Base-by-base conservation (phyloP, 1,140 invertebrate species). In the Zaprionus capensis region DNA sequence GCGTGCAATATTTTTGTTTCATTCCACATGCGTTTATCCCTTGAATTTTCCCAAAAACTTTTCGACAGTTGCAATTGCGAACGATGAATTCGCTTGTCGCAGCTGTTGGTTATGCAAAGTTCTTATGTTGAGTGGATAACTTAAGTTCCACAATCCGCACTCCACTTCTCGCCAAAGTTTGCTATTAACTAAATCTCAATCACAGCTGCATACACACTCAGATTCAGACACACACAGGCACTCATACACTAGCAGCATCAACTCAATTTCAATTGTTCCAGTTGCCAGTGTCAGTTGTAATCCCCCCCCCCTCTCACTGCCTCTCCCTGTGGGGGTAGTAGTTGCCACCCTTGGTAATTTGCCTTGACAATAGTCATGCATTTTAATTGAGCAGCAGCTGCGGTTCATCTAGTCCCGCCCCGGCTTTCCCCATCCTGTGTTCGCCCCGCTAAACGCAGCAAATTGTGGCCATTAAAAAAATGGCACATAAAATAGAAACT, bases 361-460 rank as follows among this genome's bases (percentile, higher is more conserved):
- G 78, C 65, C 81, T 73, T 84, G 78, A 88, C 81, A 88, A 88
- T 88, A 88, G 84, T 84, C 84, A 88, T 88, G 84, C 84, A 88
- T 88, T 88, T 88, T 88, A 88, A 88, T 88, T 88, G 84, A 78
- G 85, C 85, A 88, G 69, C 84, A 90, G 84, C 84, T 88, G 84
- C 66, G 85, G 85, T 84, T 84, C 81, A 88, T 84, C 71, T 78
- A 68, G 38, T 26, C 6, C 44, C n/a, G 17, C 26, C 1, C 12
- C 28, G 9, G 5, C 28, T 3, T 22, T 6, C n/a, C 11, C 53
- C 57, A 49, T 49, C 44, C 34, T 26, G 24, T 56, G 58, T 41
- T 31, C 58, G 58, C 59, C 61, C 57, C 56, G 68, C 79, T 90
- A 90, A 90, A 90, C 69, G 81, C 78, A 85, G 85, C 85, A 88